Evolutionary conservation across 2,797 vertebrate genomes (phyloP).

Genomic region (Lycodopsis pacificus): DNA sequence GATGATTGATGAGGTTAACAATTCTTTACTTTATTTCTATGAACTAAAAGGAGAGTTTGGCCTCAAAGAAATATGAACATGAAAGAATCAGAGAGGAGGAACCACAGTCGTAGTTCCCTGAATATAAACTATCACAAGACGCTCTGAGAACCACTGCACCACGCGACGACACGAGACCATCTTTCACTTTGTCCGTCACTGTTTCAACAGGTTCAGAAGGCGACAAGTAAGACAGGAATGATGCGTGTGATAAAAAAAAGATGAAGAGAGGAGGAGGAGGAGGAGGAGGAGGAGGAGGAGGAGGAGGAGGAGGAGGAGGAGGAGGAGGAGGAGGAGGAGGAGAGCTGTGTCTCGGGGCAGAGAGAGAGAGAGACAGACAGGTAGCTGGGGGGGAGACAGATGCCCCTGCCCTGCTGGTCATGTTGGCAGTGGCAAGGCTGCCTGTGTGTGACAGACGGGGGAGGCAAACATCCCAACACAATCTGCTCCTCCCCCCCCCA

Average conservation of each 20-base stretch:
- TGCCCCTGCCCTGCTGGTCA: constrained; percentile 83
- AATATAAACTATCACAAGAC: not conserved
- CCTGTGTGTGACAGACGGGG: constrained; percentile 77
- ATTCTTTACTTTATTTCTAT: not conserved
- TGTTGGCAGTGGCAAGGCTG: constrained; percentile 79
- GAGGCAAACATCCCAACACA: constrained; percentile 70
- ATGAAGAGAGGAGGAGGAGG: constrained; percentile 15
- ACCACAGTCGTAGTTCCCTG: not conserved
- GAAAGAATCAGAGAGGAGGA: not conserved
- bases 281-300: constrained; percentile 1
- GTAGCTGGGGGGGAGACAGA: constrained; percentile 78
- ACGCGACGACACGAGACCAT: not conserved
- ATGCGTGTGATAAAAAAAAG: constrained; percentile 14
- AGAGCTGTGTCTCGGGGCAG: constrained; percentile 56
- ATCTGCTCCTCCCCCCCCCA: constrained; percentile 51
- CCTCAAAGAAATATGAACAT: not conserved
- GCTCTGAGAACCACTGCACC: not conserved
- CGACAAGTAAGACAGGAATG: not conserved
- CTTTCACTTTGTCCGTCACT: constrained; percentile 7
- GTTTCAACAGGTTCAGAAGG: constrained; percentile 55
- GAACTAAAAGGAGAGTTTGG: not conserved
- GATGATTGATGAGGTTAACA: not conserved
- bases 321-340: constrained; percentile 22
- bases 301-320: constrained; percentile 28
- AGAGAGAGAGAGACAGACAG: constrained; percentile 42